Base-by-base conservation (phyloP, 2,113 vertebrate species). In the Cynocephalus volans region DNA sequence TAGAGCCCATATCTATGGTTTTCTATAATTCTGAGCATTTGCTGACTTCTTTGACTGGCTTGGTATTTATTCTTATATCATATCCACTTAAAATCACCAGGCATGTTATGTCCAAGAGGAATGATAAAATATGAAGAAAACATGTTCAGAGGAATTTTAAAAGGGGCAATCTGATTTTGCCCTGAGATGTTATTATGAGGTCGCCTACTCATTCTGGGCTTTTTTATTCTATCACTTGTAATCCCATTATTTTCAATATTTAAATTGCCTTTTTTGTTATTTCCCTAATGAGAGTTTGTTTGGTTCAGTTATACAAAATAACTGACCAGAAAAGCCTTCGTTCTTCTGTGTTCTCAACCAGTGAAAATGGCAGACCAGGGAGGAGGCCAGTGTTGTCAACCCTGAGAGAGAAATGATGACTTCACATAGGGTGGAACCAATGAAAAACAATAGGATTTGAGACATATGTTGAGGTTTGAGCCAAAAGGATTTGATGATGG, bases 1-100 rank as follows among this genome's bases (percentile, higher is more conserved):
- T 96, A 97, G 76, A 96, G 96, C 89, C 62, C 97, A 85, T 92
- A 62, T 86, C 96, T 95, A 76, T 54, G 79, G 86, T 50, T 95
- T 92, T 69, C 84, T 79, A 3, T 91, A 94, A 96, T 96, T 88
- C 70, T 17, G 87, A 87, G 77, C 76, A 89, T 80, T 95, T 90
- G 82, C 96, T 97, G 94, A 93, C 62, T 97, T 85, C 96, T 96
- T 65, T 95, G 92, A 93, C 92, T 96, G 95, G 79, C 73, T 96
- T 96, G 92, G 89, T 97, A 94, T 98, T 97, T 96, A 97, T 96
- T 93, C 95, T 79, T 90, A 84, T 87, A 92, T 76, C 79, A 54
- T 95, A 91, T 96, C 97, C 88, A 94, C 95, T 98, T 97, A 95
- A 97, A 97, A 96, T 95, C 96, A 33, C 87, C 92, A 88, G 67